These are phyloP conservation scores for Notoglanidium macrostoma DNA, from an alignment of 2,797 vertebrate species.

Conservation along the genomic window DNA sequence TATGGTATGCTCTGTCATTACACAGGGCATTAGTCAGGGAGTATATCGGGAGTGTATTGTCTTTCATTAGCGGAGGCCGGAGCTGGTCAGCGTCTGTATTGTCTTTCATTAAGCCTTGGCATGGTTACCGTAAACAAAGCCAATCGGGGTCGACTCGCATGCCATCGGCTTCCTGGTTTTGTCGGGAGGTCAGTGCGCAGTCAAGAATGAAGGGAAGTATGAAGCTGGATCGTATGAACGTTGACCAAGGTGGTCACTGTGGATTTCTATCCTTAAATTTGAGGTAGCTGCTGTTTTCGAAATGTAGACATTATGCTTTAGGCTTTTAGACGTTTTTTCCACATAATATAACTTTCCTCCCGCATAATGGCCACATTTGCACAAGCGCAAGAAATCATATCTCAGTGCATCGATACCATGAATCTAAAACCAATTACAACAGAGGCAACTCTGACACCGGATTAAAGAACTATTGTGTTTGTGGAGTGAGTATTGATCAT, in stretches of 20 bases:
- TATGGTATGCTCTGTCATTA: conserved; percentile 35
- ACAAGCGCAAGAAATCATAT: background rate
- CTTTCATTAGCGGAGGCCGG: conserved; percentile 35
- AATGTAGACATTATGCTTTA: background rate
- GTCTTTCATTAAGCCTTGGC: conserved; percentile 41
- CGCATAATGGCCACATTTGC: conserved; percentile 14
- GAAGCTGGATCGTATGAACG: conserved; percentile 1
- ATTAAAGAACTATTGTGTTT: conserved; percentile 35
- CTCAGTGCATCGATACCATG: conserved; percentile 28
- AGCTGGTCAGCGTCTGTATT: conserved; percentile 44
- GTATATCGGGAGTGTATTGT: conserved; percentile 32
- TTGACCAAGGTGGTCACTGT: background rate
- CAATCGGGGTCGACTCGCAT: conserved; percentile 17
- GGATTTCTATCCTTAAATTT: background rate
- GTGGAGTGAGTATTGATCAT: conserved; percentile 50
- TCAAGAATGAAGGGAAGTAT: conserved; percentile 7
- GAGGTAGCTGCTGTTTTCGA: background rate
- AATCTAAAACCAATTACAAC: conserved; percentile 45
- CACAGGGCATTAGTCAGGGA: conserved; percentile 10
- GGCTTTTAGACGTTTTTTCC: background rate
- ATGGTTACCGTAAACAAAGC: conserved; percentile 39
- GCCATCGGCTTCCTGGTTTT: conserved; percentile 39
- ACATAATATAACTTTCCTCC: background rate
- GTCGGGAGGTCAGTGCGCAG: conserved; percentile 14
- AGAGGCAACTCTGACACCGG: conserved; percentile 9